Evolutionary conservation across 2,888 invertebrate species (phyloP), one percentile per base, ranked within the genome.

Genomic region (Torymus tubicola): DNA sequence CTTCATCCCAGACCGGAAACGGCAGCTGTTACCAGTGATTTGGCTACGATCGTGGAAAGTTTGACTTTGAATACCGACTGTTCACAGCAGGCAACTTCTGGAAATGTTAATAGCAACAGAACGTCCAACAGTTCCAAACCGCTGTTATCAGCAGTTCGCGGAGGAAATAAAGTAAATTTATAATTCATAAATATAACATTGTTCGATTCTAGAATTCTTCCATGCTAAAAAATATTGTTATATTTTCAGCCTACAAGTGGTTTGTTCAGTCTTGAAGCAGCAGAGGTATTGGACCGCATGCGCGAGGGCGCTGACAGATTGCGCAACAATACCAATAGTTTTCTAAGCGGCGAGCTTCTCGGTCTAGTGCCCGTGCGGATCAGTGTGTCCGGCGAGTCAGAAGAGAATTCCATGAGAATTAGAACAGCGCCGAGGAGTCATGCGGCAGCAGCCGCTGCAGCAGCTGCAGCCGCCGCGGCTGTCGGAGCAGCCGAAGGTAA

Each of bases 21-120:
- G 31, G 86, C 89, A n/a, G 86, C 89, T 13, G 92, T 92, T 55
- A 91, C 93, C 10, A 93, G 93, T 84, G 97, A 97, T 92, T 92
- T 97, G 86, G 96, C 96, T 3, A 96, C 97, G 53, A 97, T 97
- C 87, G 96, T 97, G 13, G 97, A 97, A 91, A 96, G 95, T 82
- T 91, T 96, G 67, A 94, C 96, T 0, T 92, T 96, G 58, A 91
- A 91, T 82, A 90, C 90, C 55, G 90, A 90, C 80, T 89, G 88
- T 69, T 83, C 88, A 13, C 75, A 84, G 10, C 57, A 80, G 1
- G 52, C 73, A 13, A 65, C 76, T 0, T 93, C 94, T 53, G 94
- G 94, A 50, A 93, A 93, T 84, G 92, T 92, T 85, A 93, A 93
- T 87, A 93, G 93, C 86, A 93, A 93, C 86, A 92, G 93, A 86